Evolutionary conservation across 2,797 vertebrate genomes (phyloP), one percentile per base, ranked within the genome.

Genomic region (Lates japonicus): DNA sequence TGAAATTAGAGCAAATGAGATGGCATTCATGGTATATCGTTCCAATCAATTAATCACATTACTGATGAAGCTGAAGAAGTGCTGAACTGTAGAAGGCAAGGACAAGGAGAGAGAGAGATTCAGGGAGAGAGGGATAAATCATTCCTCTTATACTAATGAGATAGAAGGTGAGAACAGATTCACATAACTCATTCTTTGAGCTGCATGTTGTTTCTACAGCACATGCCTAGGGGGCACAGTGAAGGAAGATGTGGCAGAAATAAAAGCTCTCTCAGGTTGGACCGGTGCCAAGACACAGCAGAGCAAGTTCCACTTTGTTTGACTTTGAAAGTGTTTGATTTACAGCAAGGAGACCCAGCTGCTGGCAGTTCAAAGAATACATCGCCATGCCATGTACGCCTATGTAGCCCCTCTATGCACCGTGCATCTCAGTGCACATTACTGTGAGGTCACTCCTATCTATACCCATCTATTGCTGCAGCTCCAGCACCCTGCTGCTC

Each of bases 251-350:
- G 91, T 90, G 89, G 92, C 86, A 84, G 89, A 80, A 93, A 92
- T 87, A 91, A 90, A 91, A 90, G 90, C 83, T 84, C 88, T 88
- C 84, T 82, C 70, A 9, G 44, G 80, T 80, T 95, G 95, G 93
- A 90, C 44, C 3, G 1, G 57, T 63, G 93, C 94, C 95, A 95
- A 82, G 78, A 75, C 78, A 87, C 81, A 81, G 87, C 83, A 77
- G 90, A 88, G 84, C 71, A 55, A 88, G 63, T 90, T 94, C 88
- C 89, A 94, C 93, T 93, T 94, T 92, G 90, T 94, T 94, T 95
- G 93, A 95, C 94, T 94, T 94, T 94, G 92, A 92, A 90, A 91
- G 87, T 85, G 87, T 93, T 92, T 94, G 92, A 93, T 93, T 93
- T 92, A 92, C 91, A 93, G 90, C 87, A 81, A 85, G 85, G 89